A percentile compares a stretch with the other conserved stretches of the same genome.
Conservation (phyloP, 2,797 vertebrate species). For the Chloroceryle inda region DNA sequence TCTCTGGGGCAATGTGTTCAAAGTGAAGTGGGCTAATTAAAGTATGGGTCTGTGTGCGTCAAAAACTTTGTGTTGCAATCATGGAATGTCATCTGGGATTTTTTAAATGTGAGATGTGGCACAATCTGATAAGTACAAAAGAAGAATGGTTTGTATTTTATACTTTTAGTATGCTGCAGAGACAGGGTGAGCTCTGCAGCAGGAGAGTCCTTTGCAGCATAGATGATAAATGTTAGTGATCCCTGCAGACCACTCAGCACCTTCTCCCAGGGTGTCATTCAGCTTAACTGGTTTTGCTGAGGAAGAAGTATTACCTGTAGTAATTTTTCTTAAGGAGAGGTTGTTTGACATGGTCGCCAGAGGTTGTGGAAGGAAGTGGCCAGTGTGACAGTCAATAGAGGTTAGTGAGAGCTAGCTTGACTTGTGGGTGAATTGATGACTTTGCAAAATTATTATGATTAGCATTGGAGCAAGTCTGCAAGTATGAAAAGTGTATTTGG, state of each 20-base stretch:
- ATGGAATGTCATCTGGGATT: neutral
- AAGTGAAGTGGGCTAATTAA: neutral
- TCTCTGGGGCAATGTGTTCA: neutral
- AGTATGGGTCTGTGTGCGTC: neutral
- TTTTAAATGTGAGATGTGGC: neutral
- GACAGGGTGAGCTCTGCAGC: neutral
- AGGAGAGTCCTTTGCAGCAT: neutral
- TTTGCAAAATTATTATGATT: neutral
- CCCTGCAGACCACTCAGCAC: neutral
- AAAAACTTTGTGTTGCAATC: neutral
- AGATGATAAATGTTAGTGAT: neutral
- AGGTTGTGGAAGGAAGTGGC: neutral
- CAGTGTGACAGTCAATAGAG: rapidly evolving
- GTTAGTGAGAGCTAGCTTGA: neutral
- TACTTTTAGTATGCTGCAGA: neutral
- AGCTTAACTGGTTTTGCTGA: neutral
- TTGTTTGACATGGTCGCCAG: neutral
- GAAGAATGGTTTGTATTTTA: neutral
- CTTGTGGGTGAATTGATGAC: neutral
- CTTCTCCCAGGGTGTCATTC: neutral
- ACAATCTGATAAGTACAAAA: neutral
- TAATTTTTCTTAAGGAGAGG: neutral
- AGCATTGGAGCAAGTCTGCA: neutral
- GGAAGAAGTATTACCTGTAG: neutral
- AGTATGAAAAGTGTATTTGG: neutral